Base-by-base conservation (phyloP, 2,113 vertebrate species). In the Tor tambroides region DNA sequence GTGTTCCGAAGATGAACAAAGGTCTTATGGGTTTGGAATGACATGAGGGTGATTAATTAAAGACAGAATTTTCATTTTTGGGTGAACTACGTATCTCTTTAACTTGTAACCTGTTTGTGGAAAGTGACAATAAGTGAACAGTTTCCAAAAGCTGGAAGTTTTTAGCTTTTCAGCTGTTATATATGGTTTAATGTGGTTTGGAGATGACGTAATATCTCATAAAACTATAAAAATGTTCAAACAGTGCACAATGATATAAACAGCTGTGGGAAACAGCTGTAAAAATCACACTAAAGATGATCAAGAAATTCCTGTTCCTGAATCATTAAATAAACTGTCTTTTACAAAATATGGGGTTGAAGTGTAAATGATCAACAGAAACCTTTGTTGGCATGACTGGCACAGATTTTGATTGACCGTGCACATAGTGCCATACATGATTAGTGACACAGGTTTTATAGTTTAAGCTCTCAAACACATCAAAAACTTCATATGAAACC, bases 191-290 rank as follows among this genome's bases (percentile, higher is more conserved):
- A 54, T 41, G 59, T 77, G 35, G 15, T 26, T 30, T 49, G 38
- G 49, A 69, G 15, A 69, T 69, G 28, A 69, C 32, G 41, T 63
- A 71, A 54, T n/a, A 2, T 43, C 35, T 59, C 15, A 49, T 59
- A 76, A 85, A 61, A 28, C 51, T 43, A 61, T 85, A 59, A 32
- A 65, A 78, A 28, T 10, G 30, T 46, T 63, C 74, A 78, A 38
- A 12, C 17, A 26, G 51, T 43, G 8, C 54, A 23, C 19, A 78
- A 30, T 77, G 38, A 78, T 49, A 49, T 85, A 49, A 85, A 49
- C 84, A 12, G 26, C 10, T 67, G 59, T 84, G 72, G 72, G 38
- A 46, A 21, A 41, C 15, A 11, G 59, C 65, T 32, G 19, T 11
- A 8, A 75, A 85, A 21, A 38, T 30, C 32, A 46, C 54, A 43